A percentile compares a stretch with the other conserved stretches of the same genome.
These are phyloP conservation scores for Mactra quadrangularis DNA, from an alignment of 1,140 invertebrate species.

Conservation along the genomic window DNA sequence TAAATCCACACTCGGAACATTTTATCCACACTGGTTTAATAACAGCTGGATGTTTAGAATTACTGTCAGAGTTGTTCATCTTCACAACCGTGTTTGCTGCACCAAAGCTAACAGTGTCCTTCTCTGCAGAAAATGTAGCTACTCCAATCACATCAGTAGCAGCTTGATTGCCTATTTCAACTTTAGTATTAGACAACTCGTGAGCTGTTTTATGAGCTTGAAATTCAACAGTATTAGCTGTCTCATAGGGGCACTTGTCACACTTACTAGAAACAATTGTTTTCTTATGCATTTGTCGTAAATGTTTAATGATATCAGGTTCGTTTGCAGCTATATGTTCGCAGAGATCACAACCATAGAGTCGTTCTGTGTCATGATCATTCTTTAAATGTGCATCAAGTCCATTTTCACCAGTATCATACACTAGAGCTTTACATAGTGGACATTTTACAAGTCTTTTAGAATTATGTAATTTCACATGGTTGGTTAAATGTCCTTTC, in stretches of 20 bases:
- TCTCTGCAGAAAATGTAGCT: slow-evolving; percentile 19
- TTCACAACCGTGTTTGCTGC: slow-evolving; percentile 27
- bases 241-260: slow-evolving; percentile 55
- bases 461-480: slow-evolving; percentile 80
- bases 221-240: slow-evolving; percentile 46
- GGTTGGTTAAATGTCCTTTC: slow-evolving; percentile 83
- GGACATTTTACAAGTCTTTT: slow-evolving; percentile 70
- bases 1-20: slow-evolving; percentile 82
- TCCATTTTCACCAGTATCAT: slow-evolving; percentile 59
- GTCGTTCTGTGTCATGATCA: slow-evolving; percentile 72
- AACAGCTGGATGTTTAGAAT: slow-evolving; percentile 28
- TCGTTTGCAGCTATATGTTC: slow-evolving; percentile 74
- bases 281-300: slow-evolving; percentile 62
- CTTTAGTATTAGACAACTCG: slow-evolving; percentile 15
- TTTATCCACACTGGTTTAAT: slow-evolving; percentile 72
- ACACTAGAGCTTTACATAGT: slow-evolving; percentile 64
- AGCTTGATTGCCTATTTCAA: slow-evolving; percentile 33
- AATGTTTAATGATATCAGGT: slow-evolving; percentile 73
- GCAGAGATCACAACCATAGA: slow-evolving; percentile 78
- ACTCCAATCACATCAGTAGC: slow-evolving; percentile 37
- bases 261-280: slow-evolving; percentile 51
- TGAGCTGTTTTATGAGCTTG: slow-evolving; percentile 42
- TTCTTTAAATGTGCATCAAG: slow-evolving; percentile 75
- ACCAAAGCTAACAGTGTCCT: neutral
- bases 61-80: slow-evolving; percentile 1